Conservation (phyloP, 2,113 vertebrate species). For the Brachyistius frenatus region DNA sequence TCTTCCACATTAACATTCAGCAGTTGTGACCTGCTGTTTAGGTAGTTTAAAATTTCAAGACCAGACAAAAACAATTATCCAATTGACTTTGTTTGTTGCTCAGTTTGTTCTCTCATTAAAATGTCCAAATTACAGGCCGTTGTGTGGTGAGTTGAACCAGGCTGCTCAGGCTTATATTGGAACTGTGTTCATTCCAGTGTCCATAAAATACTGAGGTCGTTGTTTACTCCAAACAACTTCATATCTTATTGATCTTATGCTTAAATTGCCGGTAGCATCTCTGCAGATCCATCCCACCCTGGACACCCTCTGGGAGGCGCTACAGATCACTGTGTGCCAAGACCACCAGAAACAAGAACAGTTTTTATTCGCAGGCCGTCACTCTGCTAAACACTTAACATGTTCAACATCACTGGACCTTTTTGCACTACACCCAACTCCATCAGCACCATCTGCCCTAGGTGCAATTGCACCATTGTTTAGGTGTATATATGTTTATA, state of each 20-base stretch:
- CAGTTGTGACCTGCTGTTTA: neutral
- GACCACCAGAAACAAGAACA: no score
- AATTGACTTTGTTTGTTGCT: constrained; percentile 40
- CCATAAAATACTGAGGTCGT: constrained; percentile 23
- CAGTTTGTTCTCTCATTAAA: constrained; percentile 34
- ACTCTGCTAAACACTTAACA: no score
- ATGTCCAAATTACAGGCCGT: constrained; percentile 36
- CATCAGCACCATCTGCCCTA: no score
- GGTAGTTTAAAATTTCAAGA: constrained; percentile 3
- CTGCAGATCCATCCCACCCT: no score
- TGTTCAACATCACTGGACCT: no score
- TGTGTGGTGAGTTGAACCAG: constrained; percentile 6
- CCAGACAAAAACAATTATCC: constrained; percentile 32
- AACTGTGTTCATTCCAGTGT: neutral
- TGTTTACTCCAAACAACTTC: constrained; percentile 24
- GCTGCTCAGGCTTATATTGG: constrained; percentile 9
- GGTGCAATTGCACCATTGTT: no score
- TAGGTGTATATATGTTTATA: no score
- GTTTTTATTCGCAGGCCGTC: no score
- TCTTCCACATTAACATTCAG: neutral
- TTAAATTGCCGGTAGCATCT: neutral
- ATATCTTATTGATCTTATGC: constrained; percentile 6
- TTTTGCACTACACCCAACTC: no score
- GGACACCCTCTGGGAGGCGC: no score
- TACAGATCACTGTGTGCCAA: no score